Percentiles rank a stretch among this genome's conserved stretches.
phyloP scores from a whole-genome alignment of 2,113 vertebrate genomes.

The Tonatia bakeri region DNA sequence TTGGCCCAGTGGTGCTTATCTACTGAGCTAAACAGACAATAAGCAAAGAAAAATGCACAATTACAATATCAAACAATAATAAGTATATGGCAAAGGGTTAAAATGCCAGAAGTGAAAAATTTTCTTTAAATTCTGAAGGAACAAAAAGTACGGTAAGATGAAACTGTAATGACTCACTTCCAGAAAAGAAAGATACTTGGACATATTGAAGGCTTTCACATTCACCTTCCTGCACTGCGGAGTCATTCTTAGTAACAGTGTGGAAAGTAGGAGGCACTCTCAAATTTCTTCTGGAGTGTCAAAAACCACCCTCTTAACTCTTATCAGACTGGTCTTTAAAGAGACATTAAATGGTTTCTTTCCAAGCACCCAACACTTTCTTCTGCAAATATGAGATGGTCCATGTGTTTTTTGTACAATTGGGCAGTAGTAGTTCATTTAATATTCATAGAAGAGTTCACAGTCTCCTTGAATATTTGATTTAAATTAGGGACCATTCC shows the following conservation, averaged over 20 bases:
- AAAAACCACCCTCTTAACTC: background rate
- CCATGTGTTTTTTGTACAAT: background rate
- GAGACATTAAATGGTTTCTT: background rate
- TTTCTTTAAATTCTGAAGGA: slow-evolving; percentile 25
- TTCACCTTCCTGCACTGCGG: background rate
- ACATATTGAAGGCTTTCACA: slow-evolving; percentile 3
- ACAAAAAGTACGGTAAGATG: background rate
- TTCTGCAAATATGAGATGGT: background rate
- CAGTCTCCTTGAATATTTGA: background rate
- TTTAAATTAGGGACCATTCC: background rate
- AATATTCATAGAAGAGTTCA: background rate
- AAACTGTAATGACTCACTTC: slow-evolving; percentile 28
- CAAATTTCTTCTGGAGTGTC: background rate
- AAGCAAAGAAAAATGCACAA: background rate
- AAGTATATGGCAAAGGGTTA: background rate
- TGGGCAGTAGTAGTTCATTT: background rate
- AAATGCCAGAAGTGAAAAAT: background rate
- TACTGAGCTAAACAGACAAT: background rate
- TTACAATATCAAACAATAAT: background rate
- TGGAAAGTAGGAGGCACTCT: slow-evolving; percentile 15
- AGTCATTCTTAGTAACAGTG: slow-evolving; percentile 28
- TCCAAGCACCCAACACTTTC: background rate
- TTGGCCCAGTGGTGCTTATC: background rate
- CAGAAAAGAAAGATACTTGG: slow-evolving; percentile 18
- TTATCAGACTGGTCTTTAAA: background rate